These are phyloP conservation scores for Furnarius figulus DNA, from an alignment of 2,113 vertebrate species.

Conservation along the genomic window DNA sequence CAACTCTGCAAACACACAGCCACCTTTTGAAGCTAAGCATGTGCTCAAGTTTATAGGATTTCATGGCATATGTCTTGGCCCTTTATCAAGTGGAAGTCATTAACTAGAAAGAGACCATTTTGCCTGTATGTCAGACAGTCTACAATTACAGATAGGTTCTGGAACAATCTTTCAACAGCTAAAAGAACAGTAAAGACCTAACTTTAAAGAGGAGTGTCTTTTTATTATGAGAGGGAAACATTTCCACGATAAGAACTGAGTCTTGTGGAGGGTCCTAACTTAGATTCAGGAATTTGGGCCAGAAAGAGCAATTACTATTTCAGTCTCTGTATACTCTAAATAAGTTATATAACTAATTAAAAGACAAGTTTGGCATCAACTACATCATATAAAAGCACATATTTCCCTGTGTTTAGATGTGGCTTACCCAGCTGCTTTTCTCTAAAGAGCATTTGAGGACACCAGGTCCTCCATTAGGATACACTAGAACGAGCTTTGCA, in stretches of 20 bases:
- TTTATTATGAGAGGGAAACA: fast-evolving
- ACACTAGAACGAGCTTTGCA: not conserved
- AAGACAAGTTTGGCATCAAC: not conserved
- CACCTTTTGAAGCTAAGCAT: not conserved
- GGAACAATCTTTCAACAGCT: not conserved
- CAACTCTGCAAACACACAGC: not conserved
- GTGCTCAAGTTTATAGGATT: not conserved
- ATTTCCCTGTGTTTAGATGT: not conserved
- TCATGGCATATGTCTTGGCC: not conserved
- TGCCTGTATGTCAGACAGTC: not conserved
- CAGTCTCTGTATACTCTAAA: not conserved
- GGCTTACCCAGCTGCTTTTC: not conserved
- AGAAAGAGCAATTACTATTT: not conserved
- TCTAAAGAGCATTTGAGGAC: not conserved
- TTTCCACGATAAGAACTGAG: not conserved
- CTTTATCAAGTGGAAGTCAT: not conserved
- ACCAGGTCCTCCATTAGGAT: not conserved
- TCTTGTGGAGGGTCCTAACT: not conserved
- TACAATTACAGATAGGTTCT: not conserved
- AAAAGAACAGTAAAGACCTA: not conserved
- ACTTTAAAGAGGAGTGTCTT: not conserved
- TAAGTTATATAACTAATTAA: not conserved
- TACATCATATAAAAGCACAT: not conserved
- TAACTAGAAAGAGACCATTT: not conserved
- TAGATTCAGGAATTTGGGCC: not conserved